Evolutionary conservation across 2,888 invertebrate genomes (phyloP).

Genomic region (Scaptomyza reducta): DNA sequence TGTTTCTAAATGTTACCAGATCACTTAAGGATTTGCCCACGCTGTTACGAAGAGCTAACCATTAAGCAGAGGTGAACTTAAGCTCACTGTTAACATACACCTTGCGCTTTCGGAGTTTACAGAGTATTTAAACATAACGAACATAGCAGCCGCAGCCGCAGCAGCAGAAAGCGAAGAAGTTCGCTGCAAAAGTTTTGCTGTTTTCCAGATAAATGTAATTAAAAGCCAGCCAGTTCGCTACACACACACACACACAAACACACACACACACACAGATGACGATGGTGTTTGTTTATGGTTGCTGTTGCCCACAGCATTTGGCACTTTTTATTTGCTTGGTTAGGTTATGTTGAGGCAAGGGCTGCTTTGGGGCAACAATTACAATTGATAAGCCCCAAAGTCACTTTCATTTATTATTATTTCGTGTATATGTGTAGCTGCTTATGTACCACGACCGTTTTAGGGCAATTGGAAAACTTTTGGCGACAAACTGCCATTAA

Average conservation of each 20-base stretch:
- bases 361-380: slow-evolving; percentile 52
- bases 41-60: not conserved
- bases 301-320: slow-evolving; percentile 70
- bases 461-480: slow-evolving; percentile 67
- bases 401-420: slow-evolving; percentile 68
- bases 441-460: slow-evolving; percentile 18
- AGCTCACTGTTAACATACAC: not conserved
- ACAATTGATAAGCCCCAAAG: slow-evolving; percentile 79
- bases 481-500: slow-evolving; percentile 36
- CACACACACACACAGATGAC: slow-evolving; percentile 18
- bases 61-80: not conserved
- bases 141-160: slow-evolving; percentile 16
- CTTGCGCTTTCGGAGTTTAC: not conserved
- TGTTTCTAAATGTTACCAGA: not conserved
- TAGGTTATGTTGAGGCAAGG: slow-evolving; percentile 5
- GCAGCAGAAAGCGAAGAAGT: slow-evolving; percentile 31
- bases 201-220: slow-evolving; percentile 73
- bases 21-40: not conserved
- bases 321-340: slow-evolving; percentile 12
- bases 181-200: slow-evolving; percentile 58
- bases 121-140: slow-evolving; percentile 45
- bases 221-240: slow-evolving; percentile 54
- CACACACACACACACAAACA: slow-evolving; percentile 17
- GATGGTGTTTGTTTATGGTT: slow-evolving; percentile 56
- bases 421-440: slow-evolving; percentile 41